These are phyloP conservation scores for Panzeria rudis DNA, from an alignment of 2,888 invertebrate genomes.

Conservation along the genomic window DNA sequence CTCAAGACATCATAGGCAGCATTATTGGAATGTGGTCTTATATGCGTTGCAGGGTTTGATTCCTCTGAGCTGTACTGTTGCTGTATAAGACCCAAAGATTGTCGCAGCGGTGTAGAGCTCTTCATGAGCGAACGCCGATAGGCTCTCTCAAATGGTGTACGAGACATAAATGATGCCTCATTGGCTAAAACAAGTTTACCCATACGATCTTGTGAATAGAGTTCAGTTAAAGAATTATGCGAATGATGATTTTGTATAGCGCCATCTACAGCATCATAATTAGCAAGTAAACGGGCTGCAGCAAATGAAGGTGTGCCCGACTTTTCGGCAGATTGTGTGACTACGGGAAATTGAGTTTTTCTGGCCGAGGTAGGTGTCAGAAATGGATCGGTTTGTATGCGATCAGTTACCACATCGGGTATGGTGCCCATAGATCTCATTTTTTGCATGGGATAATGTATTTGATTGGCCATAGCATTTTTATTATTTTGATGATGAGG, in stretches of 20 bases:
- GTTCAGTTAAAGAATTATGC: constrained; percentile 76
- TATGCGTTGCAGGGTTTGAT: constrained; percentile 56
- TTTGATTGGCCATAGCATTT: constrained; percentile 21
- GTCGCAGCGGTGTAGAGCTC: constrained; percentile 80
- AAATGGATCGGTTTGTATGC: constrained; percentile 82
- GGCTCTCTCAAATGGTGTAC: constrained; percentile 83
- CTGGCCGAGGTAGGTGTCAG: constrained; percentile 82
- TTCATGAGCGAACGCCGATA: constrained; percentile 81
- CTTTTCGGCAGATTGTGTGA: constrained; percentile 79
- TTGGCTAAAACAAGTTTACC: constrained; percentile 74
- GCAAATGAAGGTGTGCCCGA: constrained; percentile 74
- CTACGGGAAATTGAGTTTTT: constrained; percentile 77
- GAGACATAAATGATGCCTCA: constrained; percentile 80
- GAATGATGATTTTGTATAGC: constrained; percentile 66
- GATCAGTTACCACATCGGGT: constrained; percentile 82
- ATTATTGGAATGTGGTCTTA: constrained; percentile 80
- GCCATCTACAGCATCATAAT: constrained; percentile 78
- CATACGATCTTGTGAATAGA: constrained; percentile 76
- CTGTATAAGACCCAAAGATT: constrained; percentile 78
- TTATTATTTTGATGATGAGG: constrained; percentile 17
- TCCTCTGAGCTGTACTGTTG: constrained; percentile 68
- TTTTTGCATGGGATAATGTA: constrained; percentile 82
- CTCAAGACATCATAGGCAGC: constrained; percentile 81
- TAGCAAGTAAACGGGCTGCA: constrained; percentile 75
- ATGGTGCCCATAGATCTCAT: constrained; percentile 84